Conservation (phyloP, 2,797 vertebrate species). For the Botia kubotai region DNA sequence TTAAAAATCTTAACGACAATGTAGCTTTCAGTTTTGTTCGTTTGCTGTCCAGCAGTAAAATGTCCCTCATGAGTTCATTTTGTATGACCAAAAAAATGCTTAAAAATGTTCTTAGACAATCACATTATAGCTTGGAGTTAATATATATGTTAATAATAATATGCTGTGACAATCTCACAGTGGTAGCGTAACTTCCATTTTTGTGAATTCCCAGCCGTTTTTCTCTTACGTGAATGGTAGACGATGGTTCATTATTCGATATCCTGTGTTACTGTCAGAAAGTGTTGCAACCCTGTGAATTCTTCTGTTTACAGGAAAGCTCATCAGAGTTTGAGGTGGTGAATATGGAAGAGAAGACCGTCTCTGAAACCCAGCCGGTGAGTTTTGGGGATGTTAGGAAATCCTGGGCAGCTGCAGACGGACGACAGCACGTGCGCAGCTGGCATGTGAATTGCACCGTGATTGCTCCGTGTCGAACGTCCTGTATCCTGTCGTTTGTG, state of each 20-base stretch:
- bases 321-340: constrained; percentile 89
- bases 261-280: background rate
- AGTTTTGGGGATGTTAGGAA: constrained; percentile 60
- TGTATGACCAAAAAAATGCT: background rate
- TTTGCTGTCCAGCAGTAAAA: background rate
- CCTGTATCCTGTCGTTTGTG: background rate
- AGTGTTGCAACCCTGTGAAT: constrained; percentile 18
- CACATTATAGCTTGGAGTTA: background rate
- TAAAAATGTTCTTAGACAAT: background rate
- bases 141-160: background rate
- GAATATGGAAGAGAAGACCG: constrained; percentile 75
- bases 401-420: background rate
- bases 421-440: background rate
- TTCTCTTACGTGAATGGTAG: background rate
- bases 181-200: background rate
- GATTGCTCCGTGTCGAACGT: constrained; percentile 10
- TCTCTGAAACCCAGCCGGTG: constrained; percentile 75
- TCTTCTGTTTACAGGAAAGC: constrained; percentile 47
- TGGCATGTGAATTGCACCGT: background rate
- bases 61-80: background rate
- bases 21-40: background rate
- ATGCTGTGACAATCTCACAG: background rate
- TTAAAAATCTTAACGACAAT: no score
- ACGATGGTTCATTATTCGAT: background rate
- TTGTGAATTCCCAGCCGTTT: background rate